phyloP scores from a whole-genome alignment of 2,113 vertebrate species.

The Tetrax tetrax region DNA sequence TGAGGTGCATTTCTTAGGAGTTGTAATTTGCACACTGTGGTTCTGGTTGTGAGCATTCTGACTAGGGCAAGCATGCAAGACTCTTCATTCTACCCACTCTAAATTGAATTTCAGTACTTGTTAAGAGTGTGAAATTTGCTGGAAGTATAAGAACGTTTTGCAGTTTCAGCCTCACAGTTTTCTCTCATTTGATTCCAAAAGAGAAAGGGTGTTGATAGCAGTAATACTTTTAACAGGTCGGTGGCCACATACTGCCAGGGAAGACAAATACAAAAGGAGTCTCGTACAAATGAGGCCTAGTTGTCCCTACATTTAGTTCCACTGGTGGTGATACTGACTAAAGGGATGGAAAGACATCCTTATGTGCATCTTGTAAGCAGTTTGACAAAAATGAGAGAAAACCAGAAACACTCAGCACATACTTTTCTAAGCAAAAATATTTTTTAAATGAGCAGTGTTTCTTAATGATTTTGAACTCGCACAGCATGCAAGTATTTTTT shows the following conservation, averaged over 20 bases:
- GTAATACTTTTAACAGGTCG: not conserved
- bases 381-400: not conserved
- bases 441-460: not conserved
- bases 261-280: not conserved
- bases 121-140: not conserved
- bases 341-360: not conserved
- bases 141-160: rapidly evolving
- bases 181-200: not conserved
- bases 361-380: not conserved
- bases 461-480: not conserved
- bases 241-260: not conserved
- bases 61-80: not conserved
- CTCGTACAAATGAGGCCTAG: not conserved
- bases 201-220: not conserved
- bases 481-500: not conserved
- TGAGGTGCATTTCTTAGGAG: not conserved
- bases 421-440: not conserved
- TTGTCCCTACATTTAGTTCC: not conserved
- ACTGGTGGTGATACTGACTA: not conserved
- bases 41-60: not conserved
- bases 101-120: not conserved
- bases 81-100: not conserved
- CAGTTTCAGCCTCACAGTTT: not conserved
- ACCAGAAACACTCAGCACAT: not conserved
- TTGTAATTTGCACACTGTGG: not conserved